Evolutionary conservation across 2,113 vertebrate genomes (phyloP).

Genomic region (Corythaixoides concolor): DNA sequence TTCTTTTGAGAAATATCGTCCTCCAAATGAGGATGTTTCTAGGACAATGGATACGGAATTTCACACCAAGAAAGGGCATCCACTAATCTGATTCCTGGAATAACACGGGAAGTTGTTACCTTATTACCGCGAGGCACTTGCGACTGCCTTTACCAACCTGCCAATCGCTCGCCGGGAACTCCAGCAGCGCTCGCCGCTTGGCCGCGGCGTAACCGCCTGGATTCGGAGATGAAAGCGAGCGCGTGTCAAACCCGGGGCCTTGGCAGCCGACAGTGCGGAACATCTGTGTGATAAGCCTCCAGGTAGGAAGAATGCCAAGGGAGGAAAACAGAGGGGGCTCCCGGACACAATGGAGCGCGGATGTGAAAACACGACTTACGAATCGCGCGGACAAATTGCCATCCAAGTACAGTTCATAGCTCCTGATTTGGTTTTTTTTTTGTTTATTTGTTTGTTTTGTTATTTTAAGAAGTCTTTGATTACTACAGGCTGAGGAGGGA

Average conservation of each 20-base stretch:
- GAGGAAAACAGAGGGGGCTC: background rate
- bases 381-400: background rate
- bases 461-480: background rate
- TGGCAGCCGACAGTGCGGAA: background rate
- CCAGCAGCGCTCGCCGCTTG: background rate
- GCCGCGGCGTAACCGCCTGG: rapidly evolving
- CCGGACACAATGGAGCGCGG: background rate
- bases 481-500: background rate
- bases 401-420: background rate
- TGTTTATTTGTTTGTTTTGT: background rate
- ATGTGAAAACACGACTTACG: background rate
- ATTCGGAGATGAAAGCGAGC: background rate
- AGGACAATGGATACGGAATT: rapidly evolving
- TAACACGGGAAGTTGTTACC: rapidly evolving
- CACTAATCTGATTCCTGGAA: background rate
- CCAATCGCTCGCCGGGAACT: rapidly evolving
- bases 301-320: background rate
- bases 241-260: background rate
- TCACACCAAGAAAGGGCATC: too few species aligned
- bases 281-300: background rate
- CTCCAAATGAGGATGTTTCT: background rate
- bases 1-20: too few species aligned
- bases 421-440: background rate
- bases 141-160: background rate
- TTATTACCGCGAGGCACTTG: background rate